phyloP scores from a whole-genome alignment of 2,888 invertebrate species.

The Cataglyphis altisquamis region DNA sequence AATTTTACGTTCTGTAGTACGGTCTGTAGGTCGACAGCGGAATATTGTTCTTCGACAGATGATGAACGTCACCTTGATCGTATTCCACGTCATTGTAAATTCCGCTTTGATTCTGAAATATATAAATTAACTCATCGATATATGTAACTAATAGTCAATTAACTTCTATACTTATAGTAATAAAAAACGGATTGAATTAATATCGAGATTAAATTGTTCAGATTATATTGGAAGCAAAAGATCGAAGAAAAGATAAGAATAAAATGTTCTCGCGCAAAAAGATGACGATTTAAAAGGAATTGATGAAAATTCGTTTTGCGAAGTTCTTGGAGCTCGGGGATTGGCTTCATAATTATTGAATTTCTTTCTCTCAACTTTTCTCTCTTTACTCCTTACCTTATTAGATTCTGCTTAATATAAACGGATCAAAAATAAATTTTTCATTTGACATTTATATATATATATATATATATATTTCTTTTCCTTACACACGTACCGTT shows the following conservation, averaged over 20 bases:
- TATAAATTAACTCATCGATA: slow-evolving; percentile 58
- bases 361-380: not conserved
- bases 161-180: not conserved
- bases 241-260: not conserved
- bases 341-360: slow-evolving; percentile 25
- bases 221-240: not conserved
- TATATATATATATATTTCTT: not conserved
- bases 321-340: not conserved
- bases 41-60: slow-evolving; percentile 88
- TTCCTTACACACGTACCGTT: not conserved
- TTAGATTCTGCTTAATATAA: slow-evolving; percentile 1
- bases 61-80: slow-evolving; percentile 89
- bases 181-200: slow-evolving; percentile 1
- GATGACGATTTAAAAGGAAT: not conserved
- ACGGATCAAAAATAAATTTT: not conserved
- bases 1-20: slow-evolving; percentile 87
- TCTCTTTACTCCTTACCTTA: slow-evolving; percentile 14
- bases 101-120: slow-evolving; percentile 93
- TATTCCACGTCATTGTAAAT: slow-evolving; percentile 97
- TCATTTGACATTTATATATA: not conserved
- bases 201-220: not conserved
- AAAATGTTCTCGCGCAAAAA: not conserved
- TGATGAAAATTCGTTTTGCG: not conserved
- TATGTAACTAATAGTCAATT: not conserved
- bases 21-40: slow-evolving; percentile 95